Evolutionary conservation across 1,140 invertebrate species (phyloP).

Genomic region (Caenorhabditis tropicalis): DNA sequence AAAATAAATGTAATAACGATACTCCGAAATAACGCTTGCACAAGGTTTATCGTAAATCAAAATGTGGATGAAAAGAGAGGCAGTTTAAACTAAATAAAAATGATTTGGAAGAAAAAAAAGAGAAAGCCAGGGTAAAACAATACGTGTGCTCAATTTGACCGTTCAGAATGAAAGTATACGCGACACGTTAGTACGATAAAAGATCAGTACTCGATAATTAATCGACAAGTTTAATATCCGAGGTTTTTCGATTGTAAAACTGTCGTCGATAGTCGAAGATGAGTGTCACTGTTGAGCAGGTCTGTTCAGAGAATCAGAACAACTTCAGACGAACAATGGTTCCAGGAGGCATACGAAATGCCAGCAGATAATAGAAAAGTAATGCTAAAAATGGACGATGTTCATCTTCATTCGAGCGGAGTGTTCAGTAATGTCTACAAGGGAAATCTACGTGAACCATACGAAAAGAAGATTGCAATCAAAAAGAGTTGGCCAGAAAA

Average conservation of each 20-base stretch:
- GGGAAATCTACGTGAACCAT: not conserved
- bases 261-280: not conserved
- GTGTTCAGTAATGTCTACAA: slow-evolving; percentile 64
- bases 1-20: not conserved
- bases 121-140: too few species aligned
- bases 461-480: slow-evolving; percentile 57
- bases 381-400: slow-evolving; percentile 57
- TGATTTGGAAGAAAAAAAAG: not conserved
- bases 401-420: slow-evolving; percentile 58
- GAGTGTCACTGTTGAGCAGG: slow-evolving; percentile 34
- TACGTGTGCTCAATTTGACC: too few species aligned
- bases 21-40: not conserved
- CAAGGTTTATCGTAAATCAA: not conserved
- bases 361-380: slow-evolving; percentile 8
- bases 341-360: slow-evolving; percentile 45
- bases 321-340: not conserved
- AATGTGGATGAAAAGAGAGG: not conserved
- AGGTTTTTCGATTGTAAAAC: not conserved
- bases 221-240: too few species aligned
- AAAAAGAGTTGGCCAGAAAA: slow-evolving; percentile 64
- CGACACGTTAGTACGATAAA: too few species aligned
- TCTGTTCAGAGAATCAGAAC: not conserved
- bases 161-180: too few species aligned
- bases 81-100: not conserved
- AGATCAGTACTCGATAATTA: too few species aligned